Conservation (phyloP, 2,888 invertebrate genomes). For the Drosophila ezoana region DNA sequence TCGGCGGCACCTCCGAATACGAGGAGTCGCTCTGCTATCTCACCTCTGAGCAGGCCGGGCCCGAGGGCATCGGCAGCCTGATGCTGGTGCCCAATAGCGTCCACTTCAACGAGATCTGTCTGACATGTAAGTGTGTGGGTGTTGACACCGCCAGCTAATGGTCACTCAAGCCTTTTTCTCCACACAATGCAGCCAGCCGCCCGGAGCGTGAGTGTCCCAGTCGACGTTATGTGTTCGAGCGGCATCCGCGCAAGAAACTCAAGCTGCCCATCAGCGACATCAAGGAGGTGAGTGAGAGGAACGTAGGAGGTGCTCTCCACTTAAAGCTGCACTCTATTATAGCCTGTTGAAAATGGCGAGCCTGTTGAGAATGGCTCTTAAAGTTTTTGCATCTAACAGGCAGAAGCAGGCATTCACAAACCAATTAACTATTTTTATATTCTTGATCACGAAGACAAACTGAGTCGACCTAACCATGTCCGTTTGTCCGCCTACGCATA, state of each 20-base stretch:
- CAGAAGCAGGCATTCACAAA: no score
- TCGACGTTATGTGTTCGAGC: conserved; percentile 94
- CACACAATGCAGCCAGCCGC: conserved; percentile 88
- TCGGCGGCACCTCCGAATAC: conserved; percentile 92
- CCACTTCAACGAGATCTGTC: conserved; percentile 95
- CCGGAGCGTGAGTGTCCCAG: conserved; percentile 96
- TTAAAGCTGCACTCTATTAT: no score
- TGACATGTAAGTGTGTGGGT: conserved; percentile 89
- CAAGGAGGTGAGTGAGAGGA: conserved; percentile 88
- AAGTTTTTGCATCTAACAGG: no score
- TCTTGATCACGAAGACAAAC: no score
- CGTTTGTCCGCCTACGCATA: no score
- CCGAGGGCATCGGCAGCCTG: conserved; percentile 95
- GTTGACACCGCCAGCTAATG: conserved; percentile 20
- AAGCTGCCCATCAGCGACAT: conserved; percentile 92
- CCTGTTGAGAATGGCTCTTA: no score
- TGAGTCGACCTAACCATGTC: no score
- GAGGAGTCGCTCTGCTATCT: conserved; percentile 95
- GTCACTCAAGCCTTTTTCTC: background rate
- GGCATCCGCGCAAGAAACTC: conserved; percentile 93
- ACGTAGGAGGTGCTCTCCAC: no score
- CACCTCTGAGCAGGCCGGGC: conserved; percentile 93
- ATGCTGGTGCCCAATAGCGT: conserved; percentile 95
- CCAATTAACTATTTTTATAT: no score
- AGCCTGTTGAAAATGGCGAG: no score